phyloP scores from a whole-genome alignment of 2,113 vertebrate genomes.

The Prionailurus viverrinus region DNA sequence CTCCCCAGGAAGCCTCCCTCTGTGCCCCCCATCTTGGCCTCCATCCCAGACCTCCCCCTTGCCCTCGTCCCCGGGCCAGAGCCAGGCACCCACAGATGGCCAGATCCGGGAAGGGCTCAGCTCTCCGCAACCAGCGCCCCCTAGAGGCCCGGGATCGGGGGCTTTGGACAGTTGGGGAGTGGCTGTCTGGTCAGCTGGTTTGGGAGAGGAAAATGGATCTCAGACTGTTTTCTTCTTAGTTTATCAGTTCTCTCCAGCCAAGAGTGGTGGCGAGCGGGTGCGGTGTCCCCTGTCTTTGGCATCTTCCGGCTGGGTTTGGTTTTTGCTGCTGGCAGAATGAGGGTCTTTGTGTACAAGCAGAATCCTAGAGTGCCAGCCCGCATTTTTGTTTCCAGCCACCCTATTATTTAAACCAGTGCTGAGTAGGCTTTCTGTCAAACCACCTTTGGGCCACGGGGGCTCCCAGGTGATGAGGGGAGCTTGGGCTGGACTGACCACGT shows the following conservation, averaged over 20 bases:
- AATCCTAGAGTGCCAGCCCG: neutral
- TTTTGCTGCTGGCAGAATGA: neutral
- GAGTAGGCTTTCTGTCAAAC: neutral
- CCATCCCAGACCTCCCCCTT: neutral
- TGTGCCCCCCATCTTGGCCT: fast-evolving
- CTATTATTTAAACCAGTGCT: neutral
- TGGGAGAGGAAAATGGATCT: constrained; percentile 1
- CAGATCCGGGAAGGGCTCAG: neutral
- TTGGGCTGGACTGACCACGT: neutral
- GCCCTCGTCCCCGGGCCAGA: neutral
- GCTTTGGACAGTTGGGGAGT: neutral
- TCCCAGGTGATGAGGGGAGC: neutral
- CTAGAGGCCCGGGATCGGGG: neutral
- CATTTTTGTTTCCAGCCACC: neutral
- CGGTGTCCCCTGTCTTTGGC: fast-evolving
- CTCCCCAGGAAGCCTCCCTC: no score
- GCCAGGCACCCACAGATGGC: neutral
- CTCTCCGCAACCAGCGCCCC: fast-evolving
- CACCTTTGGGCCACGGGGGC: neutral
- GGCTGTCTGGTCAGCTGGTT: neutral
- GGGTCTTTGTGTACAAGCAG: fast-evolving
- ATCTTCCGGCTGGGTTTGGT: neutral
- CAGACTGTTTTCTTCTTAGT: constrained; percentile 1
- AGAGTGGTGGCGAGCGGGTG: fast-evolving
- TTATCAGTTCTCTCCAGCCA: neutral